Conservation (phyloP, 2,113 vertebrate genomes). For the Ochotona curzoniae region DNA sequence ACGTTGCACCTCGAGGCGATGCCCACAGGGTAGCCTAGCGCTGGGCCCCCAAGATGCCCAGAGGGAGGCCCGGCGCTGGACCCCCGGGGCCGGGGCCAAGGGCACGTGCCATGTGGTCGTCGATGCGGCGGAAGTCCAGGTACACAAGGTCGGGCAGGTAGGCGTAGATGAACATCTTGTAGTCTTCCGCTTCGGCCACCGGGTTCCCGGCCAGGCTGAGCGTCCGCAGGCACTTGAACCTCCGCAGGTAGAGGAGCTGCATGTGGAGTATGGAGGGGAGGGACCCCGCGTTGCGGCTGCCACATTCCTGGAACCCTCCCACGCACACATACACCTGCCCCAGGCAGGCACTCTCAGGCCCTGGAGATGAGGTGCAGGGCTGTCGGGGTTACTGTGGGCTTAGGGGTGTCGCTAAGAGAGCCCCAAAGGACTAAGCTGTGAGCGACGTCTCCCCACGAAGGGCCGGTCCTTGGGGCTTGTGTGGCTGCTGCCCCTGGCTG, state of each 20-base stretch:
- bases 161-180: slow-evolving; percentile 87
- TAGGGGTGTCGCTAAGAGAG: neutral
- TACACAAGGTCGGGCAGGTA: slow-evolving; percentile 90
- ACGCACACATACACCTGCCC: neutral
- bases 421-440: neutral
- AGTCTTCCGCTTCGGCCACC: slow-evolving; percentile 84
- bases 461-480: no score
- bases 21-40: no score
- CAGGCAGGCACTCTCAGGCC: no score
- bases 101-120: slow-evolving; percentile 87
- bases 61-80: no score
- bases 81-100: no score
- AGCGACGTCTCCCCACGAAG: no score
- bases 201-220: slow-evolving; percentile 92
- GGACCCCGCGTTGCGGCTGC: no score
- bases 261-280: neutral
- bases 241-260: slow-evolving; percentile 92
- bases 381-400: no score
- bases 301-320: neutral
- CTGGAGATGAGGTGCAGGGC: neutral
- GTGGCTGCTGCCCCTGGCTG: neutral
- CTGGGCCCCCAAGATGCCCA: no score
- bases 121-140: slow-evolving; percentile 90
- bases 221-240: slow-evolving; percentile 86
- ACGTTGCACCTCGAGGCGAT: no score